A percentile compares a stretch with the other conserved stretches of the same genome.
Conservation (phyloP, 2,888 invertebrate genomes). For the Eumacrocentrus americanus region DNA sequence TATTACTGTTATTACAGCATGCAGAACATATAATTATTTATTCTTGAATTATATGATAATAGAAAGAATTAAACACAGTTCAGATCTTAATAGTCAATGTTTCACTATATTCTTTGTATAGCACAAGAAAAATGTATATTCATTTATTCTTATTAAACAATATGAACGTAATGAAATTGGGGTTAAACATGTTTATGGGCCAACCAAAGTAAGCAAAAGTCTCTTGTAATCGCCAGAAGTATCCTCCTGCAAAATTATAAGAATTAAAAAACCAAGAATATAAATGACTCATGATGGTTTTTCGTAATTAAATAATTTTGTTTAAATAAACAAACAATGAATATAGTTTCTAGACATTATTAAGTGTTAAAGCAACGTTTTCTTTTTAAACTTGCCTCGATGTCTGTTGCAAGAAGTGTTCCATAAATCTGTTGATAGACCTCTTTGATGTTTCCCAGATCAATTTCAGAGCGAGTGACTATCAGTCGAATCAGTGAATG, state of each 20-base stretch:
- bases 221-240: slow-evolving; percentile 89
- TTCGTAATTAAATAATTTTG: background rate
- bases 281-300: slow-evolving; percentile 18
- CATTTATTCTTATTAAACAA: too few relatives aligned
- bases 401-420: slow-evolving; percentile 79
- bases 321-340: background rate
- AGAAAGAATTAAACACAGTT: background rate
- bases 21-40: slow-evolving; percentile 11
- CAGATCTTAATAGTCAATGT: background rate
- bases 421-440: slow-evolving; percentile 80
- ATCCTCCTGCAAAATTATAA: slow-evolving; percentile 71
- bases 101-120: too few relatives aligned
- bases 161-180: background rate
- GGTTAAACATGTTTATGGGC: slow-evolving; percentile 37
- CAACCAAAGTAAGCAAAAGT: slow-evolving; percentile 75
- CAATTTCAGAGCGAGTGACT: slow-evolving; percentile 83
- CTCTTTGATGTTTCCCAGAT: slow-evolving; percentile 83
- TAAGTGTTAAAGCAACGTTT: too few relatives aligned
- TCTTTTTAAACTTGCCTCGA: slow-evolving; percentile 68
- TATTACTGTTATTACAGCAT: background rate
- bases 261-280: slow-evolving; percentile 37
- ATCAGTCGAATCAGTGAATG: slow-evolving; percentile 84
- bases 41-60: slow-evolving; percentile 11
- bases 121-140: background rate
- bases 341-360: too few relatives aligned